Evolutionary conservation across 1,140 invertebrate genomes (phyloP), one percentile per base, ranked within the genome.

Genomic region (Apolygus lucorum): DNA sequence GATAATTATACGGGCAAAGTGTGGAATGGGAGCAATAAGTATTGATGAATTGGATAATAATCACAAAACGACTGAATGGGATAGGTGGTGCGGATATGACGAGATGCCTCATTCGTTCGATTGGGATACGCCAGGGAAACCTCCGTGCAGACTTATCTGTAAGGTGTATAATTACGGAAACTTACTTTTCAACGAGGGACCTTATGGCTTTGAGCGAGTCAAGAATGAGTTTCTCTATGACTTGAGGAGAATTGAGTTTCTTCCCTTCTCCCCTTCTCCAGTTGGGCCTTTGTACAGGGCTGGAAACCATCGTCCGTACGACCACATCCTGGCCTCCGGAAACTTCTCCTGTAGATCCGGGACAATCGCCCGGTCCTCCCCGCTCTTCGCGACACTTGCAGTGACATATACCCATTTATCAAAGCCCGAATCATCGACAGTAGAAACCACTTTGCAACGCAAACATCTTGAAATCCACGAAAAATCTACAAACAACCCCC

Each of bases 131-230:
- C n/a, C n/a, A n/a, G n/a, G n/a, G n/a, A n/a, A n/a, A n/a, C n/a
- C n/a, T n/a, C n/a, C n/a, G n/a, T n/a, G n/a, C n/a, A n/a, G n/a
- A n/a, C n/a, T n/a, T n/a, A n/a, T n/a, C n/a, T n/a, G n/a, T n/a
- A n/a, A n/a, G n/a, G n/a, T n/a, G n/a, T n/a, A n/a, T n/a, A n/a
- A n/a, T n/a, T n/a, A n/a, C n/a, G 28, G 42, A 13, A 28, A 81
- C 84, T 81, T 84, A 91, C 90, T 91, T 92, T 78, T 94, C 91
- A 70, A 93, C 90, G 62, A 93, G 81, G 27, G 88, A 87, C 70
- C 90, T 84, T 72, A 94, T 91, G 21, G 93, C 83, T 67, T 83
- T 82, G 1, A 95, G 79, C 24, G 91, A 92, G 76, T 94, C 89
- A 21, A 91, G 79, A 21, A 95, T 89, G 54, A 93, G 81, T 72